Evolutionary conservation across 2,113 vertebrate species (phyloP).

Genomic region (Lasiurus borealis): DNA sequence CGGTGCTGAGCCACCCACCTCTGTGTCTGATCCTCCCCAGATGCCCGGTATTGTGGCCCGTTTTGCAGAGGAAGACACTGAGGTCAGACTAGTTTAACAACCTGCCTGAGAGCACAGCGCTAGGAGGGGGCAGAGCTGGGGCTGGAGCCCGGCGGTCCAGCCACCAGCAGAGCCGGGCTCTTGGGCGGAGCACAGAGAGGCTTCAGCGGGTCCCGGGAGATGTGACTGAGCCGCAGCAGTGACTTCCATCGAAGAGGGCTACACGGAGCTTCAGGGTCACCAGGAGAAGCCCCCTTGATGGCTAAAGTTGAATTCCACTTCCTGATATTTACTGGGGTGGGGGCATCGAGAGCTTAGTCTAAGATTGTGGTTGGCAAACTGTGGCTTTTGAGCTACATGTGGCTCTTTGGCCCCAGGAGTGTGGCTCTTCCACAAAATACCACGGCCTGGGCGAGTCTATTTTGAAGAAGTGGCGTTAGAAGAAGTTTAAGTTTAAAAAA

Average conservation of each 20-base stretch:
- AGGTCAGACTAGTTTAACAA: background rate
- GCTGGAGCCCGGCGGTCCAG: fast-evolving
- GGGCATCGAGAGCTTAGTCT: background rate
- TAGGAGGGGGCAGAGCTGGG: background rate
- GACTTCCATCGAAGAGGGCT: background rate
- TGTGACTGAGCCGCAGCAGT: fast-evolving
- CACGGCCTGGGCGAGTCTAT: too few species aligned
- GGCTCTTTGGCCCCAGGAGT: too few species aligned
- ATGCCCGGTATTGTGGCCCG: background rate
- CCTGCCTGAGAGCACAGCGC: background rate
- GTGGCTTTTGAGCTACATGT: too few species aligned
- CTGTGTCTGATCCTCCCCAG: background rate
- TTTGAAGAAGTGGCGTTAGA: too few species aligned
- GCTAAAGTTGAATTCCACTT: background rate
- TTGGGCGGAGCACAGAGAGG: background rate
- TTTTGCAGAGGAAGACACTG: background rate
- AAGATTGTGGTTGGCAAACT: too few species aligned
- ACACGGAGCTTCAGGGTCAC: background rate
- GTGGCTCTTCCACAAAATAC: too few species aligned
- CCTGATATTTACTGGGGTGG: background rate
- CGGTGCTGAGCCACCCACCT: background rate
- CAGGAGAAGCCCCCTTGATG: background rate
- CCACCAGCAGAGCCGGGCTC: background rate
- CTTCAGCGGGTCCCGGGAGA: background rate
- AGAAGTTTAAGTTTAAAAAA: too few species aligned